A percentile compares a stretch with the other conserved stretches of the same genome.
Conservation (phyloP, 2,888 invertebrate genomes). For the Papilio gigon region DNA sequence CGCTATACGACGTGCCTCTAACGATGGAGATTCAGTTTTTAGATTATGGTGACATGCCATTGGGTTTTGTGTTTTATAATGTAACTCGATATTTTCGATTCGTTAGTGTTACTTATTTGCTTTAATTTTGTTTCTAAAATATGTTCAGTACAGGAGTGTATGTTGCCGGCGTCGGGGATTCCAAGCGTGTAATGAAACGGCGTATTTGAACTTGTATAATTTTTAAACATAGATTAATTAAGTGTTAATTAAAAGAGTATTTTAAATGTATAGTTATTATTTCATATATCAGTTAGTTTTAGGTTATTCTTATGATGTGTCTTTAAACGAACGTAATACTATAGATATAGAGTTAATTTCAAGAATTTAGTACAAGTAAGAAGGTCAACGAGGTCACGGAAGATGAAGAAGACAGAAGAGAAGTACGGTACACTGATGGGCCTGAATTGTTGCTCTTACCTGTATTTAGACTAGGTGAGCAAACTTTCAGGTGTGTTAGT, state of each 20-base stretch:
- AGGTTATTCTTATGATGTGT: no score
- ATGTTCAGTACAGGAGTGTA: no score
- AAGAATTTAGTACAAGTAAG: background rate
- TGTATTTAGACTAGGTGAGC: slow-evolving; percentile 88
- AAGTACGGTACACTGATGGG: slow-evolving; percentile 84
- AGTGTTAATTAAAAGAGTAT: no score
- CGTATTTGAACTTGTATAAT: background rate
- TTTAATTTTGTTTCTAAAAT: slow-evolving; percentile 5
- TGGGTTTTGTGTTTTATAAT: slow-evolving; percentile 49
- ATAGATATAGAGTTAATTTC: background rate
- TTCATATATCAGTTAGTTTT: no score
- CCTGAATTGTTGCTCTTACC: slow-evolving; percentile 93
- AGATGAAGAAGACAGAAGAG: slow-evolving; percentile 42
- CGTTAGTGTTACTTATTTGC: slow-evolving; percentile 27
- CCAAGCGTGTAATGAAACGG: background rate
- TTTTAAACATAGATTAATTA: background rate
- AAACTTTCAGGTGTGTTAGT: slow-evolving; percentile 94
- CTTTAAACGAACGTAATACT: no score
- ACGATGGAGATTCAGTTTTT: slow-evolving; percentile 66
- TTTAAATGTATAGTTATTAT: no score
- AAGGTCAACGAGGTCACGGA: slow-evolving; percentile 4
- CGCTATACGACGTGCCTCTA: slow-evolving; percentile 54
- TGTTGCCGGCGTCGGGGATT: no score
- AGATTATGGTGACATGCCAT: slow-evolving; percentile 60
- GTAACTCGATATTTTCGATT: slow-evolving; percentile 31